Conservation (phyloP, 2,113 vertebrate species). For the Pseudopipra pipra region DNA sequence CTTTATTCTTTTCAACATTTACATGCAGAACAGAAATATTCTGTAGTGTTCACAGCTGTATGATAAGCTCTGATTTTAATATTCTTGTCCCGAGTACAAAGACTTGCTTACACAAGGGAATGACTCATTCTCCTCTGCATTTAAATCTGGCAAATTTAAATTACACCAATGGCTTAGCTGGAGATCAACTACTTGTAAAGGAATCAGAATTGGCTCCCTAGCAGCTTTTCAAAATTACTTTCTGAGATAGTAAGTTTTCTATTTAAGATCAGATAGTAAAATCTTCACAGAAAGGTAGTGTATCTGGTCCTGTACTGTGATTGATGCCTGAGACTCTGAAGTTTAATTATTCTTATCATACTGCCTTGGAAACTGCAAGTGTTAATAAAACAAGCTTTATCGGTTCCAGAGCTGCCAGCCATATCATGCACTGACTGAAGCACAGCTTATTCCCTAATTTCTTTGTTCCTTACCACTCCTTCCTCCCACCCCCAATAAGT, state of each 20-base stretch:
- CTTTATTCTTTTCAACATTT: neutral
- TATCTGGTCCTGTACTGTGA: neutral
- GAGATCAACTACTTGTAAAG: neutral
- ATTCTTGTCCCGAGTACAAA: neutral
- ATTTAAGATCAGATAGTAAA: neutral
- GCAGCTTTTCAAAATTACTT: neutral
- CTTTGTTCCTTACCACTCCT: neutral
- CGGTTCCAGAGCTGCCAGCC: neutral
- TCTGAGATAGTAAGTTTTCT: neutral
- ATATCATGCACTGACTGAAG: neutral
- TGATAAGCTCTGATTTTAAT: slow-evolving; percentile 34
- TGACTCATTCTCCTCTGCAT: neutral
- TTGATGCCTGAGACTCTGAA: neutral
- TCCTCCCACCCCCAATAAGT: accelerated
- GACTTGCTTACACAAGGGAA: neutral
- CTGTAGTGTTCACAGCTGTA: neutral
- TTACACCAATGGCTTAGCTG: neutral
- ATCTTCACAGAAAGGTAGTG: neutral
- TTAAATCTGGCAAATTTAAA: slow-evolving; percentile 4
- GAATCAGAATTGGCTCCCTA: neutral
- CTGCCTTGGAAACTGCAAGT: neutral
- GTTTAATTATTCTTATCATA: neutral
- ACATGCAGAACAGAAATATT: neutral
- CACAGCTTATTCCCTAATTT: neutral
- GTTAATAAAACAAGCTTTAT: neutral